These are phyloP conservation scores for Sebastes vulpes DNA, from an alignment of 2,797 vertebrate species.

Conservation along the genomic window DNA sequence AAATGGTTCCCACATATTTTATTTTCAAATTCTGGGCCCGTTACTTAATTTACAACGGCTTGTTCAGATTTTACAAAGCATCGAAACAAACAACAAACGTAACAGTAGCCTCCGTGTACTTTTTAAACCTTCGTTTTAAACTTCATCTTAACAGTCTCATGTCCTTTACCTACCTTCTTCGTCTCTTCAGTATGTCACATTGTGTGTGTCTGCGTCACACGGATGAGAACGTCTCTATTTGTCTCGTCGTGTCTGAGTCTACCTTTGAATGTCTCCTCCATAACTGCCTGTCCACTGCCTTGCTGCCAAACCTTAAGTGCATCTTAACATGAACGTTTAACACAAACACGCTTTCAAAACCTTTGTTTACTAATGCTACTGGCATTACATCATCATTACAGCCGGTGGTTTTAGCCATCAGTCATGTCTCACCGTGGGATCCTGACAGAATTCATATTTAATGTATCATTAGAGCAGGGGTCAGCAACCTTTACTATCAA, in stretches of 20 bases:
- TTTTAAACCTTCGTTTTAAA: background rate
- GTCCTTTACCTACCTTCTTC: background rate
- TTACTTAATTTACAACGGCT: background rate
- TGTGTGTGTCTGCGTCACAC: background rate
- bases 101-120: background rate
- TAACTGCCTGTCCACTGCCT: constrained; percentile 64
- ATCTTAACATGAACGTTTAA: constrained; percentile 68
- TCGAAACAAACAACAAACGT: background rate
- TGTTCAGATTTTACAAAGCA: background rate
- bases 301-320: constrained; percentile 83
- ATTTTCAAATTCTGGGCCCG: background rate
- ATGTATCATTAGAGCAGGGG: background rate
- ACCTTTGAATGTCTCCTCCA: constrained; percentile 8
- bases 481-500: too few species aligned
- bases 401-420: background rate
- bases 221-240: background rate
- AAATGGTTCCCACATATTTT: background rate
- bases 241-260: background rate
- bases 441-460: background rate
- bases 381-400: background rate
- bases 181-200: background rate
- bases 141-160: background rate
- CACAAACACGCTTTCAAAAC: constrained; percentile 14
- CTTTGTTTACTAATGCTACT: constrained; percentile 18
- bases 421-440: background rate